These are phyloP conservation scores for Sycobia sp. DNA, from an alignment of 1,140 invertebrate species.

Conservation along the genomic window DNA sequence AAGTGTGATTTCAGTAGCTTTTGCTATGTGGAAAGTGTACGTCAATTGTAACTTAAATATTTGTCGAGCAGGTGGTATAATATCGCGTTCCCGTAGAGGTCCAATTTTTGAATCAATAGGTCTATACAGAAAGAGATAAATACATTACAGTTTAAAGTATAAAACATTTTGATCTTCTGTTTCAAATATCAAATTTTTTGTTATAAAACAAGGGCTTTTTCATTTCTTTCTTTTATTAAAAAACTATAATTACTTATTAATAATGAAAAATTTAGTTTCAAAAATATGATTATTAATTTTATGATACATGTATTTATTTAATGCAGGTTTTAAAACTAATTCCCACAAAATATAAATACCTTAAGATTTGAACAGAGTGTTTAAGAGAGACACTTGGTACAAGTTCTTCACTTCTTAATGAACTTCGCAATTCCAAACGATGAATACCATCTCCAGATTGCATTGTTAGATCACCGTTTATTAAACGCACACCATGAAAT, in stretches of 20 bases:
- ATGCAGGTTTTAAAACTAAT: too few species aligned
- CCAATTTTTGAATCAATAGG: conserved; percentile 80
- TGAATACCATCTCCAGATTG: conserved; percentile 80
- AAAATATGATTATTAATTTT: background rate
- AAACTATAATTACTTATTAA: background rate
- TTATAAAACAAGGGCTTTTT: too few species aligned
- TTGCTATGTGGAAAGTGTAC: conserved; percentile 84
- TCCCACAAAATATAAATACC: too few species aligned
- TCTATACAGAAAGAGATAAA: conserved; percentile 57
- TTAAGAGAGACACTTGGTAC: conserved; percentile 78
- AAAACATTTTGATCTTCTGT: too few species aligned
- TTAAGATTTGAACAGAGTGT: conserved; percentile 77
- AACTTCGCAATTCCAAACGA: conserved; percentile 70
- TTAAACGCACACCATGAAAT: conserved; percentile 82
- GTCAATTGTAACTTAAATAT: conserved; percentile 88
- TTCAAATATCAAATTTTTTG: too few species aligned
- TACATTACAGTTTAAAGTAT: too few species aligned
- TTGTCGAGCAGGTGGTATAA: conserved; percentile 83
- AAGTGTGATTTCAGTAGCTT: conserved; percentile 81
- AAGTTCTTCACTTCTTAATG: conserved; percentile 80
- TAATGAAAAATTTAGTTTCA: too few species aligned
- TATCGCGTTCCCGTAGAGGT: conserved; percentile 77
- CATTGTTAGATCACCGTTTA: conserved; percentile 69
- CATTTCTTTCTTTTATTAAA: background rate
- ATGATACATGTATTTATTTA: too few species aligned